phyloP scores from a whole-genome alignment of 2,888 invertebrate genomes.

The Xestobium rufovillosum region DNA sequence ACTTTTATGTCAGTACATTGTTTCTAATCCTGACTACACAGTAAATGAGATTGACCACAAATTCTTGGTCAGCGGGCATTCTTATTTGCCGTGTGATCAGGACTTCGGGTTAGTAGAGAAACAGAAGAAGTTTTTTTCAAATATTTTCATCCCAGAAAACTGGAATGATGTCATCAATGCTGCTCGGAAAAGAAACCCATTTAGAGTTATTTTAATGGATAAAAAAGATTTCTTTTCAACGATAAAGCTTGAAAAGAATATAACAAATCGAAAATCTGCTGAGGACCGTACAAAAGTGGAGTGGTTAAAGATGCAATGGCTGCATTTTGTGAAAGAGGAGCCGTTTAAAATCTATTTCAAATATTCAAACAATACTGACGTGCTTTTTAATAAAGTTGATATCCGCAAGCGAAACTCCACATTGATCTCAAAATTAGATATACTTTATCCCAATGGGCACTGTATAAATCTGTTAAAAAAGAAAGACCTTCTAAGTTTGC shows the following conservation, averaged over 20 bases:
- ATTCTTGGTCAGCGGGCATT: background rate
- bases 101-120: constrained; percentile 12
- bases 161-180: constrained; percentile 12
- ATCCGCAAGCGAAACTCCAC: constrained; percentile 8
- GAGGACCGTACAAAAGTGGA: constrained; percentile 13
- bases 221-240: constrained; percentile 15
- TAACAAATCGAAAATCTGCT: constrained; percentile 20
- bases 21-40: too few relatives aligned
- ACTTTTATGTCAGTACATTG: too few relatives aligned
- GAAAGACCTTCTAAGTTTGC: constrained; percentile 20
- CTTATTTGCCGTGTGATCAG: too few relatives aligned
- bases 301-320: constrained; percentile 22
- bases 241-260: constrained; percentile 10
- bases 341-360: constrained; percentile 8
- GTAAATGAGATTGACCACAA: too few relatives aligned
- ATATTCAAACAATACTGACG: constrained; percentile 6
- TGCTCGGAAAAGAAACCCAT: constrained; percentile 11
- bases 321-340: too few relatives aligned
- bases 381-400: constrained; percentile 4
- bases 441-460: constrained; percentile 11
- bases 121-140: constrained; percentile 5
- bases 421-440: background rate
- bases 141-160: constrained; percentile 13
- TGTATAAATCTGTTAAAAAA: constrained; percentile 13
- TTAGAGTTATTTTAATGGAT: constrained; percentile 17